These are phyloP conservation scores for Monopis laevigella DNA, from an alignment of 2,888 invertebrate genomes.

Conservation along the genomic window DNA sequence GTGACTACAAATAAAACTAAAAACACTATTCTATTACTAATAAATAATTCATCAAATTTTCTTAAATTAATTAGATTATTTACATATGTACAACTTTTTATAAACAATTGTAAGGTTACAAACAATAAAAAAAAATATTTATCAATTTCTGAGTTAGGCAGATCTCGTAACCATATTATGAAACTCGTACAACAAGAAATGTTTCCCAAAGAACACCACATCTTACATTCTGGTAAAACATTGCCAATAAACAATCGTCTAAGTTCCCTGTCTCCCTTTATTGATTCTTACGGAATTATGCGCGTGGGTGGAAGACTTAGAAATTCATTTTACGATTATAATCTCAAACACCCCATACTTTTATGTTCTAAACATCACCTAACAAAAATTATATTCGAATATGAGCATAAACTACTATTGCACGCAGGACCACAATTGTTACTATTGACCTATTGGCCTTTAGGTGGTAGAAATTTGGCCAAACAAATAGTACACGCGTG, in stretches of 20 bases:
- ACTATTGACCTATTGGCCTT: neutral
- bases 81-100: constrained; percentile 2
- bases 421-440: constrained; percentile 6
- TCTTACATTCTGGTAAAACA: neutral
- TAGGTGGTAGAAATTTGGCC: neutral
- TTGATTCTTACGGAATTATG: constrained; percentile 1
- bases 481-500: neutral
- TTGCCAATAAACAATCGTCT: neutral
- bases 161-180: neutral
- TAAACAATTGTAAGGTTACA: constrained; percentile 2
- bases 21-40: no score
- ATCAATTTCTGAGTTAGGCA: neutral
- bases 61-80: neutral
- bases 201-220: constrained; percentile 1
- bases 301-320: constrained; percentile 7
- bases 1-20: no score
- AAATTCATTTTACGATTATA: constrained; percentile 3
- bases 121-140: no score
- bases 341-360: constrained; percentile 2
- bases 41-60: neutral
- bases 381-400: neutral
- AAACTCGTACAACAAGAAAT: neutral
- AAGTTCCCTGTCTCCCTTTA: neutral
- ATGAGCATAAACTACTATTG: neutral
- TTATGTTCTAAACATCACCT: constrained; percentile 3